Evolutionary conservation across 2,113 vertebrate genomes (phyloP).

Genomic region (Labeo rohita): DNA sequence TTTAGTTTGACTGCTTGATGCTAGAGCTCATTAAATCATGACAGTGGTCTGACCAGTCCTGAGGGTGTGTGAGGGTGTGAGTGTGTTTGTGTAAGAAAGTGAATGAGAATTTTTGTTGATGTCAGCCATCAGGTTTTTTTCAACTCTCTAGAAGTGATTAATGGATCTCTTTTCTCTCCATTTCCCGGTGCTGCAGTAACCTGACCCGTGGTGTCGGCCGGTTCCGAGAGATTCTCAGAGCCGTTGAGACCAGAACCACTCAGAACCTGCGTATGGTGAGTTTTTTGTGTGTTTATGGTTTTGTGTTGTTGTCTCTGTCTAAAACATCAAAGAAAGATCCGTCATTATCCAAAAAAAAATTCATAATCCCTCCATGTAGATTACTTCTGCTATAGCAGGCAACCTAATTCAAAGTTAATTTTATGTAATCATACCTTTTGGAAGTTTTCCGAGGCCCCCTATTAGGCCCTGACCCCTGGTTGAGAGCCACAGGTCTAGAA

Average conservation of each 20-base stretch:
- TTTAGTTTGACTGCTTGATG: conserved; percentile 2
- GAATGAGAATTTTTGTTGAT: conserved; percentile 22
- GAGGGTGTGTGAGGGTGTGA: background rate
- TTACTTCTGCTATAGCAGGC: background rate
- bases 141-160: background rate
- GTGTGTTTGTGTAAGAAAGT: background rate
- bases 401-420: too few relatives aligned
- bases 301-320: conserved; percentile 21
- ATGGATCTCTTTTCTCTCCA: conserved; percentile 2
- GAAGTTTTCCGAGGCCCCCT: too few relatives aligned
- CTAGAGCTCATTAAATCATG: conserved; percentile 14
- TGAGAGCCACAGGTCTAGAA: background rate
- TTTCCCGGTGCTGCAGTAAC: conserved; percentile 80
- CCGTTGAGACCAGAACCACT: conserved; percentile 94
- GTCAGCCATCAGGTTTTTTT: background rate
- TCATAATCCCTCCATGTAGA: background rate
- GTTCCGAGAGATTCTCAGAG: conserved; percentile 95
- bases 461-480: too few relatives aligned
- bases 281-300: conserved; percentile 15
- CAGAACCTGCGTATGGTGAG: conserved; percentile 98
- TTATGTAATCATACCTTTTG: too few relatives aligned
- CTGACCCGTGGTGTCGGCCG: conserved; percentile 93
- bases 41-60: background rate
- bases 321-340: background rate
- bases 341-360: background rate